Evolutionary conservation across 2,888 invertebrate genomes (phyloP).

Genomic region (Ophioninae sp.): DNA sequence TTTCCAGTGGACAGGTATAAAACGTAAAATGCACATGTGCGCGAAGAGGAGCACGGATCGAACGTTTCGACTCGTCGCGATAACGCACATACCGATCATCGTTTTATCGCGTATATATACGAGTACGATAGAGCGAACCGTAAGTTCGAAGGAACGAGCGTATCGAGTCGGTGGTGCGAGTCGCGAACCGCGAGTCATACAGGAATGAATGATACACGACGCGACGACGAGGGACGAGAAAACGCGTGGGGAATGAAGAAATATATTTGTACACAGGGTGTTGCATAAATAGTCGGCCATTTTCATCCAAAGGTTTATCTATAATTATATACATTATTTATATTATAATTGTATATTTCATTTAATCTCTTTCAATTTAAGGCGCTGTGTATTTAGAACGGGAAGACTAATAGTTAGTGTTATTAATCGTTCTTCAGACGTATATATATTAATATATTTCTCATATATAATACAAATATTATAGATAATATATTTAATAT

Average conservation of each 20-base stretch:
- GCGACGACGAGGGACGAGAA: not conserved
- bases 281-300: not conserved
- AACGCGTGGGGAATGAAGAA: not conserved
- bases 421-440: too few relatives aligned
- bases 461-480: too few relatives aligned
- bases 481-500: too few relatives aligned
- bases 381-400: too few relatives aligned
- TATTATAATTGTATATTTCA: too few relatives aligned
- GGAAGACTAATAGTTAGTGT: too few relatives aligned
- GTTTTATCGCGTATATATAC: not conserved
- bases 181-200: slow-evolving; percentile 2
- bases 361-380: too few relatives aligned
- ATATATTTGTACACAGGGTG: not conserved
- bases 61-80: slow-evolving; percentile 7
- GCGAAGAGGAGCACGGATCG: not conserved
- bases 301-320: not conserved
- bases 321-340: too few relatives aligned
- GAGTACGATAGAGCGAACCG: not conserved
- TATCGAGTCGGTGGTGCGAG: not conserved
- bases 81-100: slow-evolving; percentile 41
- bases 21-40: not conserved
- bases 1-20: not conserved
- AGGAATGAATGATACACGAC: not conserved
- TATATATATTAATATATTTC: too few relatives aligned
- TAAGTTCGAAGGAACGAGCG: slow-evolving; percentile 10